A percentile compares a stretch with the other conserved stretches of the same genome.
Conservation (phyloP, 2,888 invertebrate genomes). For the Apoda limacodes region DNA sequence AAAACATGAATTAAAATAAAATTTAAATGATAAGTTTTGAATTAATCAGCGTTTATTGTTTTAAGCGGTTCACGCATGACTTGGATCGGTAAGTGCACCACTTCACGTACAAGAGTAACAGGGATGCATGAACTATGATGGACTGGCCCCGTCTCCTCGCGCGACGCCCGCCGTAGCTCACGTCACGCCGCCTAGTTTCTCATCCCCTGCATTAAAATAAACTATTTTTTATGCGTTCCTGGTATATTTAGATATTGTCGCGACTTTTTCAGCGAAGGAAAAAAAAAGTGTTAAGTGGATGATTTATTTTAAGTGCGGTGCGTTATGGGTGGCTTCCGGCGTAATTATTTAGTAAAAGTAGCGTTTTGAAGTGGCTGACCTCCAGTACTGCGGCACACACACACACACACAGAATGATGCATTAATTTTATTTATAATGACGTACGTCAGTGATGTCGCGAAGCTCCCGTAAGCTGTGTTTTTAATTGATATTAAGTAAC, state of each 20-base stretch:
- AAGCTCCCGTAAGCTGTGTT: no score
- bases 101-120: constrained; percentile 22
- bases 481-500: no score
- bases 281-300: constrained; percentile 67
- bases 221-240: constrained; percentile 55
- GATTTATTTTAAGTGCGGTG: constrained; percentile 61
- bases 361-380: constrained; percentile 30
- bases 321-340: constrained; percentile 57
- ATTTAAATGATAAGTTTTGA: no score
- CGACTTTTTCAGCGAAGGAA: constrained; percentile 30
- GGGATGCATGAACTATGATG: constrained; percentile 47
- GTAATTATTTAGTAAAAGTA: constrained; percentile 47
- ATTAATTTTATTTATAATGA: constrained; percentile 29
- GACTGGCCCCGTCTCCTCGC: constrained; percentile 46
- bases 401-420: constrained; percentile 41
- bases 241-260: constrained; percentile 63
- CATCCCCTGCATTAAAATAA: constrained; percentile 60
- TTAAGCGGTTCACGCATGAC: constrained; percentile 48
- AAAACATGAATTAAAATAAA: constrained; percentile 21
- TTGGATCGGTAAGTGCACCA: constrained; percentile 18
- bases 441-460: no score
- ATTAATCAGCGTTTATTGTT: constrained; percentile 38
- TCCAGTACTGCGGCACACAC: constrained; percentile 34
- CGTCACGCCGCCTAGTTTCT: constrained; percentile 56
- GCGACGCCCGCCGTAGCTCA: constrained; percentile 57